A percentile compares a stretch with the other conserved stretches of the same genome.
phyloP scores from a whole-genome alignment of 2,113 vertebrate species.

The Hippocampus comes region DNA sequence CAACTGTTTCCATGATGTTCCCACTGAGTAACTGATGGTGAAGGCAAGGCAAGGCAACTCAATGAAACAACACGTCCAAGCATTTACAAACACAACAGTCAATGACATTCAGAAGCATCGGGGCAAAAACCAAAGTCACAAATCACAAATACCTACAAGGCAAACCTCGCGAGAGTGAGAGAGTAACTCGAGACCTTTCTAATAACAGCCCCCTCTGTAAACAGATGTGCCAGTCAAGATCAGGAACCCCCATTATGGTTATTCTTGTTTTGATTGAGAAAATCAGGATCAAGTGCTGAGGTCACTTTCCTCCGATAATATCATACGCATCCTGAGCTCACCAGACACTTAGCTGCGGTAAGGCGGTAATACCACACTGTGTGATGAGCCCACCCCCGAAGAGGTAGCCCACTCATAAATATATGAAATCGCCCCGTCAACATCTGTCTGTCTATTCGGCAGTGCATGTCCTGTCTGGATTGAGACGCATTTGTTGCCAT shows the following conservation, averaged over 20 bases:
- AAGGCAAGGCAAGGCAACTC: not conserved
- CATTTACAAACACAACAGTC: no score
- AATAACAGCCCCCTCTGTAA: not conserved
- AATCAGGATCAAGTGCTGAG: not conserved
- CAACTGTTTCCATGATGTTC: not conserved
- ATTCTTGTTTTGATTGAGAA: slow-evolving; percentile 1
- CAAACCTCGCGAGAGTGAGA: not conserved
- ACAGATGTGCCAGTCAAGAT: not conserved
- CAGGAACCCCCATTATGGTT: not conserved
- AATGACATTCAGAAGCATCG: no score
- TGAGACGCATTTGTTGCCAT: not conserved
- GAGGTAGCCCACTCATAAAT: not conserved
- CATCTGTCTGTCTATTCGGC: not conserved
- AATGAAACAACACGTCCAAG: no score
- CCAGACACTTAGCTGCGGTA: not conserved
- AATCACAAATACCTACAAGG: not conserved
- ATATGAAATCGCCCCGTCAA: not conserved
- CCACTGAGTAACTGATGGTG: not conserved
- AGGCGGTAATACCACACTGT: no score
- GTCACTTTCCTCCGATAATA: slow-evolving; percentile 4
- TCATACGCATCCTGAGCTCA: not conserved
- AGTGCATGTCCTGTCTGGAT: no score
- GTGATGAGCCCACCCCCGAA: not conserved
- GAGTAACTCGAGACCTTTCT: not conserved
- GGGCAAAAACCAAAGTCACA: no score